A percentile compares a stretch with the other conserved stretches of the same genome.
Conservation (phyloP, 2,888 invertebrate species). For the Eristalis tenax region DNA sequence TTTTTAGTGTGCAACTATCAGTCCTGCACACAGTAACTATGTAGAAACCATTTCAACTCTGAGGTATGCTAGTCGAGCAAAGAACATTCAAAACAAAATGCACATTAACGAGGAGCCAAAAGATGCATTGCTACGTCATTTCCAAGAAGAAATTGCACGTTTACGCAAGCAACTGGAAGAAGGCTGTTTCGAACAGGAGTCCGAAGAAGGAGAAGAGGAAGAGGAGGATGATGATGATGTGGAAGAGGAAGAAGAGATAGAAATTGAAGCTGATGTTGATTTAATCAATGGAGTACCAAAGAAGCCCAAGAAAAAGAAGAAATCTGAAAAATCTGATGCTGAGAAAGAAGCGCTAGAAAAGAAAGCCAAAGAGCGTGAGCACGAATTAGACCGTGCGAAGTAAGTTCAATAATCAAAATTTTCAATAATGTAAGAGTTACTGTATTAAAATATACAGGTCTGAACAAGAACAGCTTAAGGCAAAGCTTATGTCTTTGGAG, state of each 20-base stretch:
- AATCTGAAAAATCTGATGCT: conserved; percentile 82
- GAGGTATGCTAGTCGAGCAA: conserved; percentile 97
- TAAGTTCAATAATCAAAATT: conserved; percentile 78
- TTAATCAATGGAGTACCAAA: conserved; percentile 83
- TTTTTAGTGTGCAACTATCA: conserved; percentile 94
- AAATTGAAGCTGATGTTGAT: conserved; percentile 82
- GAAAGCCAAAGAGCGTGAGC: conserved; percentile 86
- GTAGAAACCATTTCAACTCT: conserved; percentile 98
- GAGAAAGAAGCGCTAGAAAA: conserved; percentile 87
- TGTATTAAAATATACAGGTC: conserved; percentile 68
- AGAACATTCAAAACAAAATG: conserved; percentile 97
- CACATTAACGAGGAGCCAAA: conserved; percentile 98
- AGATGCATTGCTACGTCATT: conserved; percentile 96
- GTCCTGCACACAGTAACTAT: conserved; percentile 97
- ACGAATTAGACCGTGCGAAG: conserved; percentile 89
- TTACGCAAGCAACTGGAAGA: conserved; percentile 93
- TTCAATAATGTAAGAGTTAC: too few species aligned
- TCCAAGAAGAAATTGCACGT: conserved; percentile 97
- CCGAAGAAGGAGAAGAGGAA: conserved; percentile 77
- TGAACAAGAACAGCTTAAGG: conserved; percentile 91
- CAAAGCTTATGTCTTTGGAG: conserved; percentile 94
- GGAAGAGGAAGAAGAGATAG: conserved; percentile 83
- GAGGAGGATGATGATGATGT: conserved; percentile 81
- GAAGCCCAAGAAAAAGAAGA: conserved; percentile 82
- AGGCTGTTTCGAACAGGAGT: conserved; percentile 80